Percentiles rank a stretch among this genome's conserved stretches.
Conservation (phyloP, 1,140 invertebrate genomes). For the Lerema accius region DNA sequence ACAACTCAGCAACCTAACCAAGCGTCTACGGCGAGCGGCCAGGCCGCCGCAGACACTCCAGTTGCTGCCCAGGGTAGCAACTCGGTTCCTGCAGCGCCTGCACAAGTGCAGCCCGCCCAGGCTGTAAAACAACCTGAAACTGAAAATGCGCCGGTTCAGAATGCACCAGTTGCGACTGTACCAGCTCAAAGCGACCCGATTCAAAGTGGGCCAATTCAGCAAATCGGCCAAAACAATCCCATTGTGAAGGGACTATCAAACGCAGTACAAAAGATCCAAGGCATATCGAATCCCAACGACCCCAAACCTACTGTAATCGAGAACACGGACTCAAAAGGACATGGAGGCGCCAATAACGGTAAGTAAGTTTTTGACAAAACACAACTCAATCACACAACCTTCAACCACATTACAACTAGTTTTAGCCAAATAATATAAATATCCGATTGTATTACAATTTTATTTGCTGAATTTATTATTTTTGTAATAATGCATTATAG, state of each 20-base stretch:
- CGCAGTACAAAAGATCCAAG: slow-evolving; percentile 59
- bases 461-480: too few species aligned
- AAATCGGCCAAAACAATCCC: slow-evolving; percentile 65
- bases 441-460: too few species aligned
- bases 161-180: slow-evolving; percentile 6
- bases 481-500: too few species aligned
- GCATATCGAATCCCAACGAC: slow-evolving; percentile 50
- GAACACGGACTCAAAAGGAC: slow-evolving; percentile 34
- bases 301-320: slow-evolving; percentile 48
- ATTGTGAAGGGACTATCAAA: slow-evolving; percentile 59
- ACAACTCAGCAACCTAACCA: slow-evolving; percentile 1
- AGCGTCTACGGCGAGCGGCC: not conserved
- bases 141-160: not conserved
- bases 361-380: slow-evolving; percentile 4
- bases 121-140: slow-evolving; percentile 14
- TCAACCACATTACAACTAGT: too few species aligned
- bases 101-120: slow-evolving; percentile 6
- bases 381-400: too few species aligned
- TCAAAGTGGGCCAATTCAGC: slow-evolving; percentile 53
- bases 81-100: slow-evolving; percentile 20
- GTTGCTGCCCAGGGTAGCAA: slow-evolving; percentile 11
- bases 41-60: slow-evolving; percentile 1
- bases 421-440: too few species aligned
- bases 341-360: slow-evolving; percentile 12
- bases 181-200: not conserved